phyloP scores from a whole-genome alignment of 2,797 vertebrate species.

The Esox lucius region DNA sequence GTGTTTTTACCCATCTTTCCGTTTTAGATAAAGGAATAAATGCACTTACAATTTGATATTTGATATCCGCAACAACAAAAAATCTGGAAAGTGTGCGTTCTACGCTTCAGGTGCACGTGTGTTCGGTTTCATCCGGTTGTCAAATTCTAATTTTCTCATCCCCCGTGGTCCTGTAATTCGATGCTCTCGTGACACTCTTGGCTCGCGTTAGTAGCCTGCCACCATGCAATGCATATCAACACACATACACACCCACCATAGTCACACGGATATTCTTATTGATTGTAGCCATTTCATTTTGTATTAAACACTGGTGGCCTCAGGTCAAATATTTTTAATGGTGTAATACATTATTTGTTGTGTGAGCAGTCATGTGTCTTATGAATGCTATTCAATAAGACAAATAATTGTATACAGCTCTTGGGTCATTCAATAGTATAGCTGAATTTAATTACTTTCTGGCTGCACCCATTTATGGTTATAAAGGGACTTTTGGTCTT shows the following conservation, averaged over 20 bases:
- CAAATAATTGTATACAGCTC: not conserved
- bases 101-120: not conserved
- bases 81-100: no score
- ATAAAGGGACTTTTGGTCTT: not conserved
- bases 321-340: not conserved
- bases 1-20: not conserved
- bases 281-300: conserved; percentile 55
- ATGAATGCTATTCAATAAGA: not conserved
- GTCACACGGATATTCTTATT: conserved; percentile 19
- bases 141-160: conserved; percentile 39
- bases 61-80: not conserved
- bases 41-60: not conserved
- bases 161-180: conserved; percentile 42
- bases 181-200: conserved; percentile 39
- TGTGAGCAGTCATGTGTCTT: not conserved
- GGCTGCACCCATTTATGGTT: not conserved
- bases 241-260: conserved; percentile 18
- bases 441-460: not conserved
- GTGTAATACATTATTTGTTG: conserved; percentile 3
- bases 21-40: not conserved
- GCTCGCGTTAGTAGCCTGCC: conserved; percentile 21
- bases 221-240: not conserved
- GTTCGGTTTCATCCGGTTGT: conserved; percentile 56
- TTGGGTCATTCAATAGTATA: not conserved
- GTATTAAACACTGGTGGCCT: conserved; percentile 15